A percentile compares a stretch with the other conserved stretches of the same genome.
Conservation (phyloP, 2,797 vertebrate genomes). For the Scolopax rusticola region DNA sequence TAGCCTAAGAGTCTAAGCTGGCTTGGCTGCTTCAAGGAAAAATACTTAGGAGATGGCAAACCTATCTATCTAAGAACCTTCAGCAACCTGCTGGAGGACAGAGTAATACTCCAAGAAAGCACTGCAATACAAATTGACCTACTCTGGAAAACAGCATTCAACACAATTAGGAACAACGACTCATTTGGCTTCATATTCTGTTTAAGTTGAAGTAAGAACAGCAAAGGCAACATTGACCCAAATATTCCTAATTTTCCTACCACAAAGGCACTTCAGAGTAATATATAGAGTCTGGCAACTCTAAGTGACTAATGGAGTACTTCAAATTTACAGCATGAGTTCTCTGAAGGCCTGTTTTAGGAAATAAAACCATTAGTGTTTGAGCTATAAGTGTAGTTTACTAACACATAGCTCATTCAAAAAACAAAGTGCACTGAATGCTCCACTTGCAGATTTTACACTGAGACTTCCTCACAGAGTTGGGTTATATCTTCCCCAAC, state of each 20-base stretch:
- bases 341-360: neutral
- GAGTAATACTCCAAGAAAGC: neutral
- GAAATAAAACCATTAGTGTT: neutral
- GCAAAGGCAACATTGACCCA: neutral
- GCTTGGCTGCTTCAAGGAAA: neutral
- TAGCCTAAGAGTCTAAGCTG: neutral
- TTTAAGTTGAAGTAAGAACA: neutral
- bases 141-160: neutral
- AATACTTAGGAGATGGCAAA: neutral
- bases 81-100: neutral
- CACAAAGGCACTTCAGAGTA: neutral
- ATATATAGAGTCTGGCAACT: fast-evolving
- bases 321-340: neutral
- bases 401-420: neutral
- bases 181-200: neutral
- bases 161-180: neutral
- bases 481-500: fast-evolving
- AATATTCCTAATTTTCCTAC: neutral
- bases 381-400: neutral
- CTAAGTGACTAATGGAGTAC: neutral
- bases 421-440: neutral
- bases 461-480: neutral
- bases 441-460: neutral
- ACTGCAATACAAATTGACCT: neutral
- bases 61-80: neutral